Conservation (phyloP, 1,140 invertebrate genomes). For the Drosophila funebris region DNA sequence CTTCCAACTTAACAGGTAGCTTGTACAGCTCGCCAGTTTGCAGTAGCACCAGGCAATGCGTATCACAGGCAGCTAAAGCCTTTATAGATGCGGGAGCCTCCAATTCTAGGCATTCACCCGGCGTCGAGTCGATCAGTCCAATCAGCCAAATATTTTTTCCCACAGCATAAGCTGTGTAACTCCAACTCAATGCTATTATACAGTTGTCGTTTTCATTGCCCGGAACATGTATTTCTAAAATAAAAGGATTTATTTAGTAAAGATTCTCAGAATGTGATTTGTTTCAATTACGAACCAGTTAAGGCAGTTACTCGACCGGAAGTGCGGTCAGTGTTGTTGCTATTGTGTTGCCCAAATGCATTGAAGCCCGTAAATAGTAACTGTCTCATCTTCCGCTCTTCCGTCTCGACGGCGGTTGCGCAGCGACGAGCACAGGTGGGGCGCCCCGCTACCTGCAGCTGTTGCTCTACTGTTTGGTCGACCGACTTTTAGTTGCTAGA, state of each 20-base stretch:
- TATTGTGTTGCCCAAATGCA: constrained; percentile 81
- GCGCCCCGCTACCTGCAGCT: constrained; percentile 23
- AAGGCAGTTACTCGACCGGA: constrained; percentile 47
- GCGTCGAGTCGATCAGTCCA: constrained; percentile 41
- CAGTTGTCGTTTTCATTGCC: not conserved
- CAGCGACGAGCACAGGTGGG: constrained; percentile 44
- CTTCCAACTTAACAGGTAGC: constrained; percentile 32
- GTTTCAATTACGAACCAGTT: constrained; percentile 51
- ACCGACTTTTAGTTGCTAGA: constrained; percentile 54
- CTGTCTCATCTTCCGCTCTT: constrained; percentile 52
- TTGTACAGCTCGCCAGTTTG: constrained; percentile 63
- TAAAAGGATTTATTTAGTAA: constrained; percentile 53
- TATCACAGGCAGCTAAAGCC: constrained; percentile 56
- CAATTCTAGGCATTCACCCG: constrained; percentile 43
- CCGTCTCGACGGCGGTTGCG: constrained; percentile 46
- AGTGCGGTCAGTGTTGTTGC: constrained; percentile 31
- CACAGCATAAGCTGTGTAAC: constrained; percentile 61
- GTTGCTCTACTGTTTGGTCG: constrained; percentile 50
- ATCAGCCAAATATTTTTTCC: constrained; percentile 44
- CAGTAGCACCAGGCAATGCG: constrained; percentile 65
- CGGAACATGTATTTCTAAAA: constrained; percentile 52
- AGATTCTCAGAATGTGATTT: constrained; percentile 11
- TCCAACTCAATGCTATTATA: constrained; percentile 63
- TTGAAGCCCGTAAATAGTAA: constrained; percentile 83
- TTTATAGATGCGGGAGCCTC: constrained; percentile 37